phyloP scores from a whole-genome alignment of 2,888 invertebrate genomes.

The Antitype chi region DNA sequence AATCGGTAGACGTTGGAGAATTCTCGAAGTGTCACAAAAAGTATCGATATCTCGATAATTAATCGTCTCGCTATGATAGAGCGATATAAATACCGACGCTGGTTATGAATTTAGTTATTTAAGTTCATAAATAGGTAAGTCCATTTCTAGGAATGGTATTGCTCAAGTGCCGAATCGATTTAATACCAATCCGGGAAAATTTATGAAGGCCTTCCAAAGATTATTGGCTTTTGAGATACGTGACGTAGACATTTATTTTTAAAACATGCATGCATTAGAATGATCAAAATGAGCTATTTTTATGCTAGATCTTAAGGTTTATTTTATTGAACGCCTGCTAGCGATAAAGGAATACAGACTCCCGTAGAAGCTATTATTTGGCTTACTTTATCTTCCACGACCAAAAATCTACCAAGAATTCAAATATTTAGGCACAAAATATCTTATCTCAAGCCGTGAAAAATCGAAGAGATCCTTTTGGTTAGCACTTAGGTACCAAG shows the following conservation, averaged over 20 bases:
- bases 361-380: conserved; percentile 9
- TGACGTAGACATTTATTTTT: no score
- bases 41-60: conserved; percentile 58
- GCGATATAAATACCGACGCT: conserved; percentile 56
- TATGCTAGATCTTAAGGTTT: background rate
- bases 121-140: conserved; percentile 9
- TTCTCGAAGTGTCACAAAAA: conserved; percentile 56
- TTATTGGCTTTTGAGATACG: background rate
- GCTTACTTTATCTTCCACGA: conserved; percentile 19
- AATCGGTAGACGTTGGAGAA: conserved; percentile 62
- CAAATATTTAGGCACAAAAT: conserved; percentile 18
- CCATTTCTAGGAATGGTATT: conserved; percentile 26
- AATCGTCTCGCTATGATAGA: conserved; percentile 56
- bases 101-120: conserved; percentile 42
- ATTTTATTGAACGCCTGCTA: background rate
- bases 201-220: background rate
- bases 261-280: no score
- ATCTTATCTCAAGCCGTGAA: conserved; percentile 44
- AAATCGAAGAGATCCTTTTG: conserved; percentile 45
- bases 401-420: conserved; percentile 15
- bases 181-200: background rate
- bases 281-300: background rate
- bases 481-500: conserved; percentile 23
- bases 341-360: conserved; percentile 18
- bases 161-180: conserved; percentile 4